Evolutionary conservation across 2,113 vertebrate genomes (phyloP).

Genomic region (Pluvianellus socialis): DNA sequence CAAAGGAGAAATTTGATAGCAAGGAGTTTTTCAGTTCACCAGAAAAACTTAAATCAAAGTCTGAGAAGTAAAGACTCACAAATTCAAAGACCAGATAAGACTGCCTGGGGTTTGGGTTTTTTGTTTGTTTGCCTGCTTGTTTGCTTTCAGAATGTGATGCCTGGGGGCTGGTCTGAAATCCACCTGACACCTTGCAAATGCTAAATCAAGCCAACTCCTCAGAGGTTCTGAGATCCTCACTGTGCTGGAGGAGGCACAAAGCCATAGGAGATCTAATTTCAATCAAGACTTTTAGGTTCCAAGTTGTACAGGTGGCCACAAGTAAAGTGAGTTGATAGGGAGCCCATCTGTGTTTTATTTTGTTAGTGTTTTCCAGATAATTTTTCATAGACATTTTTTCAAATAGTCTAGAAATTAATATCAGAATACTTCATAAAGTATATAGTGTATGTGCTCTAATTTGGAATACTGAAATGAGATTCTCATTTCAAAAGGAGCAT

Average conservation of each 20-base stretch:
- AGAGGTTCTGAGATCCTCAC: neutral
- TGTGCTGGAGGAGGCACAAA: neutral
- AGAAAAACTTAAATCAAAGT: neutral
- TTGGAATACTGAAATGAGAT: neutral
- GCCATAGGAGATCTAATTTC: neutral
- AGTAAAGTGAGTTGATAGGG: neutral
- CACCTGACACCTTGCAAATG: neutral
- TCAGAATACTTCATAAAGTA: neutral
- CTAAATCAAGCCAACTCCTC: neutral
- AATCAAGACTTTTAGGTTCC: neutral
- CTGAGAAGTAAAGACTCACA: neutral
- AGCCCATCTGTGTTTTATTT: neutral
- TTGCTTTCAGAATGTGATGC: neutral
- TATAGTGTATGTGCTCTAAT: neutral
- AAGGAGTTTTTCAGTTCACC: neutral
- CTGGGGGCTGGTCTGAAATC: neutral
- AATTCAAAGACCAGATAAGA: neutral
- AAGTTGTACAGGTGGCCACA: neutral
- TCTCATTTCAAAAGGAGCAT: neutral
- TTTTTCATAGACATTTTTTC: neutral
- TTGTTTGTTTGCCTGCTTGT: neutral
- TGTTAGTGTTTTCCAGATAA: neutral
- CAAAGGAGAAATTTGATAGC: neutral
- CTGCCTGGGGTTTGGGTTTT: neutral
- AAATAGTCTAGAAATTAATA: neutral